These are phyloP conservation scores for Rhea americana DNA, from an alignment of 2,113 vertebrate species.

Conservation along the genomic window DNA sequence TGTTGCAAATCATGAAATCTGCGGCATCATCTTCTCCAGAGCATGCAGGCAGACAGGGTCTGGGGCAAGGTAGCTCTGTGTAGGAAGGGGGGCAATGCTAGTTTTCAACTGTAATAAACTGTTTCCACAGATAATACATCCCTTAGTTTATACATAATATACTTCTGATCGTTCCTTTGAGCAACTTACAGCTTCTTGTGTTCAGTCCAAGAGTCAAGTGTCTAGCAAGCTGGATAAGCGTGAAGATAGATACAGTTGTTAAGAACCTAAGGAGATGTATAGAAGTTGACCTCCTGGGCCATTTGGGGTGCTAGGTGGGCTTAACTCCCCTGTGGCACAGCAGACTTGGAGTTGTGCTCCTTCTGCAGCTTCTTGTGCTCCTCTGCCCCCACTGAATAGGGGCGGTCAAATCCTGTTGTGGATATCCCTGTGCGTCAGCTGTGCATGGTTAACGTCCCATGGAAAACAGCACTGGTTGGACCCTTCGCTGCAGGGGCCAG, in stretches of 20 bases:
- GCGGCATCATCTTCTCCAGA: neutral
- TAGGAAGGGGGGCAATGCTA: neutral
- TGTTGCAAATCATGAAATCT: neutral
- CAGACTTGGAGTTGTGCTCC: neutral
- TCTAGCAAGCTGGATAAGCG: constrained; percentile 45
- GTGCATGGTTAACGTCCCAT: fast-evolving
- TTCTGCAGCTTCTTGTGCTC: neutral
- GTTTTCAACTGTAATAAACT: neutral
- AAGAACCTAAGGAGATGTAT: constrained; percentile 35
- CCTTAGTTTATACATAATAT: neutral
- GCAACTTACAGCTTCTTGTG: constrained; percentile 4
- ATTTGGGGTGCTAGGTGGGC: neutral
- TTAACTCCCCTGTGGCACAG: neutral
- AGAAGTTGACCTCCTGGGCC: neutral
- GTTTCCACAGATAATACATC: neutral
- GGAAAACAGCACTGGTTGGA: neutral
- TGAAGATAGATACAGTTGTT: constrained; percentile 15
- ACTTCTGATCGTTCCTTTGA: constrained; percentile 51
- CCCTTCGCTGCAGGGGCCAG: neutral
- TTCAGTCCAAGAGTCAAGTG: constrained; percentile 41
- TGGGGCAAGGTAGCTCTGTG: neutral
- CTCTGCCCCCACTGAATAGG: neutral
- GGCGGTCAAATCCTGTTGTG: fast-evolving
- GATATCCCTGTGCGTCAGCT: neutral
- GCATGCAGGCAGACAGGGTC: neutral